Conservation (phyloP, 2,113 vertebrate species). For the Danionella cerebrum region DNA sequence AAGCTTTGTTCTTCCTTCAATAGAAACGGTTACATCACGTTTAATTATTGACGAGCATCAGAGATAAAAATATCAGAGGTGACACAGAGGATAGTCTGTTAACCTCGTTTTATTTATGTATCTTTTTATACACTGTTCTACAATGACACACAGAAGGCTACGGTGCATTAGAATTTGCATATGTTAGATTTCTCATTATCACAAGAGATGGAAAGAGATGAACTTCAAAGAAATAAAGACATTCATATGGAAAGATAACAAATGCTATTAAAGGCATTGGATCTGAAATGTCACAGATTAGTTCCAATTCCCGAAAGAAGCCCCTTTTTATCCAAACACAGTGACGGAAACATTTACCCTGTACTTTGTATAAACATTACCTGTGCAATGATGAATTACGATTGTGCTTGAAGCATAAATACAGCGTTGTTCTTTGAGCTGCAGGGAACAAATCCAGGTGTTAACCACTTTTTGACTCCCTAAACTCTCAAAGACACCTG, state of each 20-base stretch:
- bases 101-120: constrained; percentile 23
- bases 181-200: constrained; percentile 13
- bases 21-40: not conserved
- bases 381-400: not conserved
- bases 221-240: constrained; percentile 21
- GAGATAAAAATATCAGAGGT: not conserved
- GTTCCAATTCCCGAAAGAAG: not conserved
- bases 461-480: not conserved
- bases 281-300: constrained; percentile 7
- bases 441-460: constrained; percentile 1
- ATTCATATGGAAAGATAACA: constrained; percentile 10
- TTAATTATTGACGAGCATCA: not conserved
- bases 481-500: too few relatives aligned
- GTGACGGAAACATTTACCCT: not conserved
- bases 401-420: not conserved
- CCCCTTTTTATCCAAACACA: not conserved
- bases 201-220: constrained; percentile 6
- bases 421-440: not conserved
- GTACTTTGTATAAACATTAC: not conserved
- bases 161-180: constrained; percentile 34
- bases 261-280: constrained; percentile 22
- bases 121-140: not conserved
- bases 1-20: not conserved
- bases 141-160: constrained; percentile 14
- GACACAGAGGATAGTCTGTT: not conserved